Conservation (phyloP, 2,797 vertebrate genomes). For the Pteronotus mesoamericanus region DNA sequence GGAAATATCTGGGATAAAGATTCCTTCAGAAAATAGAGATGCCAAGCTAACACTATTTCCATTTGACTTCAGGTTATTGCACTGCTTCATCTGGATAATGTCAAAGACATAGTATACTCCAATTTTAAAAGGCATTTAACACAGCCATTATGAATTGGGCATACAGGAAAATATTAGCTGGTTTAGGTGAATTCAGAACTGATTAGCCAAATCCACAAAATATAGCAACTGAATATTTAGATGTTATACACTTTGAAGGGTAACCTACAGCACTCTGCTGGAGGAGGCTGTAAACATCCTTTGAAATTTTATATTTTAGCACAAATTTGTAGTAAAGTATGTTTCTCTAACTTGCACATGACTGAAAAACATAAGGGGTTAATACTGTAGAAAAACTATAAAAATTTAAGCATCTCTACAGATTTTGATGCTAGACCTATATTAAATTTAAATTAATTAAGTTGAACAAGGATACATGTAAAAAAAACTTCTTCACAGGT, state of each 20-base stretch:
- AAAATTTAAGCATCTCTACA: neutral
- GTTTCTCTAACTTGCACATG: neutral
- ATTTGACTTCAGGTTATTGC: neutral
- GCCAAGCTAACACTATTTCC: neutral
- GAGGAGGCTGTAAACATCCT: neutral
- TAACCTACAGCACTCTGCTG: neutral
- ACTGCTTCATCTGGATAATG: neutral
- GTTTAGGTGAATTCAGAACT: neutral
- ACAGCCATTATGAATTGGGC: neutral
- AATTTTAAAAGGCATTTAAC: neutral
- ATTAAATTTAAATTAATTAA: neutral
- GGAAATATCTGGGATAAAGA: neutral
- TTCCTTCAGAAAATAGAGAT: neutral
- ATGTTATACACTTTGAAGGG: neutral
- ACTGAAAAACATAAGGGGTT: neutral
- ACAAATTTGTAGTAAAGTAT: neutral
- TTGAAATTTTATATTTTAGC: neutral
- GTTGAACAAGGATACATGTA: neutral
- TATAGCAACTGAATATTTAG: neutral
- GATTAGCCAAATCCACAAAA: neutral
- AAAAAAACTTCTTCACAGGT: neutral
- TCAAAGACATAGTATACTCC: neutral
- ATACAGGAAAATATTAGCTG: neutral
- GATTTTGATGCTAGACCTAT: neutral
- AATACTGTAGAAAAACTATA: neutral